Percentiles rank a stretch among this genome's conserved stretches.
Evolutionary conservation across 1,140 invertebrate genomes (phyloP).

Genomic region (Heliconius hermathena): DNA sequence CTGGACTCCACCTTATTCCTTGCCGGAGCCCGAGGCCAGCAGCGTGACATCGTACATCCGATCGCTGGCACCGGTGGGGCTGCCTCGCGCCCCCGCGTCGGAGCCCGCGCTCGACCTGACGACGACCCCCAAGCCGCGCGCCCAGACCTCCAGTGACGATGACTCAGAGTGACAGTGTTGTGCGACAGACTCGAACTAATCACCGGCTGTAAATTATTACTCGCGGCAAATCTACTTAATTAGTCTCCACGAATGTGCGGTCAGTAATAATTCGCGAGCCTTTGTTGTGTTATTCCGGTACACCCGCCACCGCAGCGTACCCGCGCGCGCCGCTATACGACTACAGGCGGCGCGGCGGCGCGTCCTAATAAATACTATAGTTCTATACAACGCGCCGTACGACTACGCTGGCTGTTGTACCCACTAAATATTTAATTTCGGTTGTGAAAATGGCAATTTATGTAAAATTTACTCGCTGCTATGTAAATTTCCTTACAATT

Average conservation of each 20-base stretch:
- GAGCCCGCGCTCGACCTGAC: constrained; percentile 69
- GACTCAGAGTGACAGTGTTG: constrained; percentile 73
- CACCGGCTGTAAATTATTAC: constrained; percentile 53
- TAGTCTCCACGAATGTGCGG: constrained; percentile 37
- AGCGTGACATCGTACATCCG: constrained; percentile 33
- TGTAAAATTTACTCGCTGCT: constrained; percentile 73
- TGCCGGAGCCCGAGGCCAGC: constrained; percentile 37
- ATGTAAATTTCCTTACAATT: constrained; percentile 71
- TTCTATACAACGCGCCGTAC: constrained; percentile 13
- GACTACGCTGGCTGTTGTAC: constrained; percentile 55
- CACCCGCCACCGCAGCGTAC: constrained; percentile 35
- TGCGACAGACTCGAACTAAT: constrained; percentile 64
- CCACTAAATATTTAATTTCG: constrained; percentile 80
- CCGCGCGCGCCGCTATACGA: constrained; percentile 5
- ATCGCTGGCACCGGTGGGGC: constrained; percentile 17
- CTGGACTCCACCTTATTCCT: constrained; percentile 60
- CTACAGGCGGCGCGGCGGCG: not conserved
- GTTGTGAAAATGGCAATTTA: constrained; percentile 81
- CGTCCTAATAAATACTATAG: constrained; percentile 15
- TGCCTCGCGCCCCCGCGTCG: constrained; percentile 21
- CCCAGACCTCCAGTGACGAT: constrained; percentile 51
- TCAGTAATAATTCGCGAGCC: constrained; percentile 63
- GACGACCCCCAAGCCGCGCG: constrained; percentile 53
- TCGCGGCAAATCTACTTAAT: constrained; percentile 40
- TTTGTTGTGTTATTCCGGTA: constrained; percentile 67